A percentile compares a stretch with the other conserved stretches of the same genome.
Evolutionary conservation across 2,888 invertebrate species (phyloP).

Genomic region (Sinodicranocentrus sp.): DNA sequence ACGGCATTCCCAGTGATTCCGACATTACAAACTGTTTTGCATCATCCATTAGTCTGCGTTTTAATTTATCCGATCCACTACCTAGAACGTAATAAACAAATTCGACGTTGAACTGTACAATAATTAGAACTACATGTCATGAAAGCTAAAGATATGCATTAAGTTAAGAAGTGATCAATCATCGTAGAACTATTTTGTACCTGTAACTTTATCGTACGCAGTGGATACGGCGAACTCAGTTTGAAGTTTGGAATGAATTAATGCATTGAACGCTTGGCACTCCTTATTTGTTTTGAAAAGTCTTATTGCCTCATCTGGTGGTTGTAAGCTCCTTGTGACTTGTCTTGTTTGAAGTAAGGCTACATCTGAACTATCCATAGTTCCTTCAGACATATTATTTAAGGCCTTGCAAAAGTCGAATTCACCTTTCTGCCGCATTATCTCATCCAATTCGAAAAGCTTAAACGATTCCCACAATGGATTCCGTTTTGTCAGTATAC

Average conservation of each 20-base stretch:
- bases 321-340: slow-evolving; percentile 19
- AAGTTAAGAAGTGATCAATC: no score
- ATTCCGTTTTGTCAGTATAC: background rate
- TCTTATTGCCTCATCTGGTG: slow-evolving; percentile 57
- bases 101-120: no score
- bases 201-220: slow-evolving; percentile 31
- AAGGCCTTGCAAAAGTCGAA: slow-evolving; percentile 55
- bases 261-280: slow-evolving; percentile 51
- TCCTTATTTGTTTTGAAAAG: slow-evolving; percentile 64
- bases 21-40: background rate
- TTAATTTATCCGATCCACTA: background rate
- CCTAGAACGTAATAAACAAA: background rate
- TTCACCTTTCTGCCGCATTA: slow-evolving; percentile 70
- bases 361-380: slow-evolving; percentile 44
- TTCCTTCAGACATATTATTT: slow-evolving; percentile 61
- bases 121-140: no score
- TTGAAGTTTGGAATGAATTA: background rate
- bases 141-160: no score
- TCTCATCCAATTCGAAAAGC: slow-evolving; percentile 46
- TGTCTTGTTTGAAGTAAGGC: slow-evolving; percentile 17
- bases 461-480: slow-evolving; percentile 41
- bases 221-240: slow-evolving; percentile 14
- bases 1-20: slow-evolving; percentile 73
- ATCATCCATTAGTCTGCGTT: background rate
- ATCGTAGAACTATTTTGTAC: background rate